phyloP scores from a whole-genome alignment of 2,797 vertebrate genomes.

The Xenops minutus region DNA sequence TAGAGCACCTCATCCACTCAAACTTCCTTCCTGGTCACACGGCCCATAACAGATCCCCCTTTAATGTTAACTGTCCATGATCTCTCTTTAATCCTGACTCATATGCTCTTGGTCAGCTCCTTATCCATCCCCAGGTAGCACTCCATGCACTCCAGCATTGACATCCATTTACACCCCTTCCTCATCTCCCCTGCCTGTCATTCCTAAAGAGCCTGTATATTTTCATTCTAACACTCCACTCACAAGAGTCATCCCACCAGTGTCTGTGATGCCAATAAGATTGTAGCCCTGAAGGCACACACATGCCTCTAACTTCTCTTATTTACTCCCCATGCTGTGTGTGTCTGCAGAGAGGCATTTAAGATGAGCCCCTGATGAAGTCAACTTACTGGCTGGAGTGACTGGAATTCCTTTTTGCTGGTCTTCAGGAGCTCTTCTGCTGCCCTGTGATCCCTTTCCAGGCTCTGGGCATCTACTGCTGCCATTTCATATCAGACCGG shows the following conservation, averaged over 20 bases:
- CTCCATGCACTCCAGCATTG: background rate
- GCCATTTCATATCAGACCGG: background rate
- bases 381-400: background rate
- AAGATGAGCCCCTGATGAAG: background rate
- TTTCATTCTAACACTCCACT: background rate
- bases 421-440: background rate
- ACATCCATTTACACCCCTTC: background rate
- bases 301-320: background rate
- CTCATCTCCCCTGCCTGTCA: rapidly evolving
- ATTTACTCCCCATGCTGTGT: background rate
- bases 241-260: background rate
- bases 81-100: background rate
- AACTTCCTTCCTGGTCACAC: background rate
- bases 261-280: background rate
- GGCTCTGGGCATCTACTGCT: background rate
- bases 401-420: background rate
- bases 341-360: background rate
- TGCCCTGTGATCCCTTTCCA: background rate
- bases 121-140: background rate
- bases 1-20: background rate
- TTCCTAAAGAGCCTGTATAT: background rate
- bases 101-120: rapidly evolving
- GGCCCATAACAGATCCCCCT: background rate
- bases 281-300: background rate
- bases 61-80: background rate